Percentiles rank a stretch among this genome's conserved stretches.
These are phyloP conservation scores for Mormyrus lacerda DNA, from an alignment of 2,113 vertebrate genomes.

Conservation along the genomic window DNA sequence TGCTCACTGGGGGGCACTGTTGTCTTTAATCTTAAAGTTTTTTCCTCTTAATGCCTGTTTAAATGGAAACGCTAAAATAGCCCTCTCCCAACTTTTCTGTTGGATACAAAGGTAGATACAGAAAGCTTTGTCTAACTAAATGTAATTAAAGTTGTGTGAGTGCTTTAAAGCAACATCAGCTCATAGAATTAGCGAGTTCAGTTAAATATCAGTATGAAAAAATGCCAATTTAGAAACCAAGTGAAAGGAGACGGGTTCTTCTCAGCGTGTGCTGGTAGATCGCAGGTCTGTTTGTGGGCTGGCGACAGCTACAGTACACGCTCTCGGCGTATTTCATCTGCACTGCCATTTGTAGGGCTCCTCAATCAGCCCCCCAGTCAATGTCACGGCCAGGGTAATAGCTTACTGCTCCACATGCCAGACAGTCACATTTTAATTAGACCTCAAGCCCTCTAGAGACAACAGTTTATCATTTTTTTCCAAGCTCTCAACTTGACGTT, in stretches of 20 bases:
- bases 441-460: neutral
- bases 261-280: neutral
- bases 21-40: neutral
- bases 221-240: neutral
- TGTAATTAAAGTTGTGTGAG: neutral
- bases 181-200: neutral
- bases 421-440: neutral
- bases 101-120: neutral
- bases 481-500: neutral
- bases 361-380: neutral
- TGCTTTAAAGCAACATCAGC: neutral
- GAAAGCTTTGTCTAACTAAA: neutral
- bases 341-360: neutral
- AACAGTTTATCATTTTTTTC: neutral
- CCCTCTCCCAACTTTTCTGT: neutral
- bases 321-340: neutral
- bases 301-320: neutral
- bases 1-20: neutral
- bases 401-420: neutral
- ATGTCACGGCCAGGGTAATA: neutral
- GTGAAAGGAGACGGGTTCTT: neutral
- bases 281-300: neutral
- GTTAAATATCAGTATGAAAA: neutral
- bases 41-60: neutral
- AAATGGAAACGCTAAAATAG: neutral